Evolutionary conservation across 2,888 invertebrate species (phyloP).

Genomic region (Polydrusus tereticollis): DNA sequence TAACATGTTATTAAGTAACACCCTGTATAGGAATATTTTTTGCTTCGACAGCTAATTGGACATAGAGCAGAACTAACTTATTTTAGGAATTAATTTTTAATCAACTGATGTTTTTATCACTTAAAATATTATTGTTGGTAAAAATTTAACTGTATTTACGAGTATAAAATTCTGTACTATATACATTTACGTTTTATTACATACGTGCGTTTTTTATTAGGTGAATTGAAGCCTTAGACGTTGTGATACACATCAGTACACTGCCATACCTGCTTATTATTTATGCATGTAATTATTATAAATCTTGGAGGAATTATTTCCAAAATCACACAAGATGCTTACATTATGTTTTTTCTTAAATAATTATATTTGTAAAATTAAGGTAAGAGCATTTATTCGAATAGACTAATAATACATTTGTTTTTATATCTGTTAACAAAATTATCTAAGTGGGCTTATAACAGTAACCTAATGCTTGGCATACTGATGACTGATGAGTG

Average conservation of each 20-base stretch:
- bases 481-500: constrained; percentile 5
- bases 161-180: no score
- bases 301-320: neutral
- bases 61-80: no score
- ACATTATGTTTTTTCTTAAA: neutral
- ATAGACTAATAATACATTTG: neutral
- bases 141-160: no score
- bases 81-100: no score
- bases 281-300: no score
- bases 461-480: neutral
- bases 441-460: neutral
- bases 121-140: no score
- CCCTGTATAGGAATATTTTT: no score
- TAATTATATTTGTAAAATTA: neutral
- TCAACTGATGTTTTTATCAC: no score
- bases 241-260: constrained; percentile 9
- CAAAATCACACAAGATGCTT: neutral
- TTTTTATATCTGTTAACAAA: neutral
- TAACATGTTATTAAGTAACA: no score
- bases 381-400: neutral
- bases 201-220: neutral
- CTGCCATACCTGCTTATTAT: neutral
- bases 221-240: neutral
- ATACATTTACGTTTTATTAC: neutral
- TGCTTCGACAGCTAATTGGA: no score